Conservation (phyloP, 1,140 invertebrate genomes). For the Amyelois transitella region DNA sequence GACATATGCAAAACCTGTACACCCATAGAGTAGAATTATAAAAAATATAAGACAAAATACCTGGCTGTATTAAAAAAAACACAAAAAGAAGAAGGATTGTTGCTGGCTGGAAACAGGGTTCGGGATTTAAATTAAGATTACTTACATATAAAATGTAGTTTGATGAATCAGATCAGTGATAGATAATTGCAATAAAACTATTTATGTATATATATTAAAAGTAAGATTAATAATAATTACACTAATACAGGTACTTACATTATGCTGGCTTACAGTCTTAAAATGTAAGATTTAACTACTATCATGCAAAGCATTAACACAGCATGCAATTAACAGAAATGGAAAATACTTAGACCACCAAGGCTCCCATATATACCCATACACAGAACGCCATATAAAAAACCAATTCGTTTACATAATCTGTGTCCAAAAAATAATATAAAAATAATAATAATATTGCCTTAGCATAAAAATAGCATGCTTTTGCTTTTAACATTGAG, state of each 20-base stretch:
- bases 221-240: neutral
- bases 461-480: too few species aligned
- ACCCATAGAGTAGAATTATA: neutral
- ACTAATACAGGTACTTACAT: neutral
- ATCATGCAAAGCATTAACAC: neutral
- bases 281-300: neutral
- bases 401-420: neutral
- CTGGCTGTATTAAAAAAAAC: neutral
- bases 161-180: neutral
- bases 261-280: neutral
- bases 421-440: neutral
- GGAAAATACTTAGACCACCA: neutral
- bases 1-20: conserved; percentile 93
- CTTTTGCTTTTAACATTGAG: neutral
- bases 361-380: neutral
- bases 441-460: too few species aligned
- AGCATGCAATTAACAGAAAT: neutral
- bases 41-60: neutral
- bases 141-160: neutral
- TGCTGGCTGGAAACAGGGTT: neutral
- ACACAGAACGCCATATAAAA: too few species aligned
- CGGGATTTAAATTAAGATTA: neutral
- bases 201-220: neutral
- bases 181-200: neutral
- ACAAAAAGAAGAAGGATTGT: neutral